Evolutionary conservation across 2,113 vertebrate species (phyloP).

Genomic region (Suricata suricatta): DNA sequence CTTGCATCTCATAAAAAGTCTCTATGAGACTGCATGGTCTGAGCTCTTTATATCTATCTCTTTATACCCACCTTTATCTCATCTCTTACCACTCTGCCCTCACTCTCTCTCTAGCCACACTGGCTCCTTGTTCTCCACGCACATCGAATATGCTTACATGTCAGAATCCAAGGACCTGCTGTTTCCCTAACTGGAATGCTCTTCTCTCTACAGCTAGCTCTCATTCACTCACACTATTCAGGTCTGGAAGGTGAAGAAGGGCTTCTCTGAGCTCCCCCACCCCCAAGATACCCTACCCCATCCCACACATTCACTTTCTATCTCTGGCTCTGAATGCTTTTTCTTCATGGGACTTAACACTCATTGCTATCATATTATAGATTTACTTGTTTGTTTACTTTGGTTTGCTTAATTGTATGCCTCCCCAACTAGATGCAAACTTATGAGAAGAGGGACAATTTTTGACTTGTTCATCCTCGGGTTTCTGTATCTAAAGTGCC

Average conservation of each 20-base stretch:
- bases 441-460: background rate
- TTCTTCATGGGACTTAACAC: background rate
- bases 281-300: accelerated
- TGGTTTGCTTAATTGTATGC: background rate
- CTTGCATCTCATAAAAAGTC: background rate
- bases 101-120: background rate
- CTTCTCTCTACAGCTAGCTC: background rate
- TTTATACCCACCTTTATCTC: background rate
- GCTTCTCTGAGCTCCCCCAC: background rate
- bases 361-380: background rate
- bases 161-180: background rate
- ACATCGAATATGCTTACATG: background rate
- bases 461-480: background rate
- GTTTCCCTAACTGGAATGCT: background rate
- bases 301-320: background rate
- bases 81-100: background rate
- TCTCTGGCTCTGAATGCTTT: background rate
- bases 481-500: background rate
- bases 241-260: background rate
- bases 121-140: background rate
- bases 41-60: background rate
- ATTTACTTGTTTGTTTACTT: background rate
- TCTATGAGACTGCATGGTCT: background rate
- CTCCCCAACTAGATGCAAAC: background rate
- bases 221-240: background rate